Evolutionary conservation across 1,140 invertebrate species (phyloP).

Genomic region (Leptinotarsa lineolata): DNA sequence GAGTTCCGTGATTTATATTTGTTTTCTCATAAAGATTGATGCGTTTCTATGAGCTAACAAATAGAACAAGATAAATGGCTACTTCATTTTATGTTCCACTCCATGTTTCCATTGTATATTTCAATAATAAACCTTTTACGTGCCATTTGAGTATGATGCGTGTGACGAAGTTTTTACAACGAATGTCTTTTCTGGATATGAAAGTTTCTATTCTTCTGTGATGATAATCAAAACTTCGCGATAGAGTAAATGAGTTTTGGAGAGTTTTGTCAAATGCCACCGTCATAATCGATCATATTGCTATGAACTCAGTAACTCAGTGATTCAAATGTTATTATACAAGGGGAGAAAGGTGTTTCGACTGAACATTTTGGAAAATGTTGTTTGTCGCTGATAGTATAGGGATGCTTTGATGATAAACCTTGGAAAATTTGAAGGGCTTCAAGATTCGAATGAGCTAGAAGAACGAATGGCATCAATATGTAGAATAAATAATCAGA

Average conservation of each 20-base stretch:
- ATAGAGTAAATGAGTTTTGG: background rate
- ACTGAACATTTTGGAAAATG: no score
- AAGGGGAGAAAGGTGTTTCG: no score
- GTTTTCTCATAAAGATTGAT: slow-evolving; percentile 12
- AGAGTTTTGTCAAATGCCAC: background rate
- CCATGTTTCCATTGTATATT: slow-evolving; percentile 17
- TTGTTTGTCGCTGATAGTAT: no score
- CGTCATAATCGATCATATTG: background rate
- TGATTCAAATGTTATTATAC: no score
- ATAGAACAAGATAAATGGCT: slow-evolving; percentile 14
- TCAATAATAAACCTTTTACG: slow-evolving; percentile 16
- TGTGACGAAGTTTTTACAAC: slow-evolving; percentile 7
- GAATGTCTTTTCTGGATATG: background rate
- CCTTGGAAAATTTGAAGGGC: no score
- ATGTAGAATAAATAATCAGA: no score
- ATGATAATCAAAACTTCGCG: background rate
- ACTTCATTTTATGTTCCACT: slow-evolving; percentile 6
- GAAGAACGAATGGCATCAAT: no score
- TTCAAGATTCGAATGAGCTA: no score
- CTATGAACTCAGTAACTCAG: background rate
- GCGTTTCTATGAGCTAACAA: background rate
- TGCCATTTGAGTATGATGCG: slow-evolving; percentile 10
- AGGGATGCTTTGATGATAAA: no score
- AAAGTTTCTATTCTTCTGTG: background rate
- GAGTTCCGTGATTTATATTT: slow-evolving; percentile 5